These are phyloP conservation scores for Agrotis ipsilon DNA, from an alignment of 2,888 invertebrate species.

Conservation along the genomic window DNA sequence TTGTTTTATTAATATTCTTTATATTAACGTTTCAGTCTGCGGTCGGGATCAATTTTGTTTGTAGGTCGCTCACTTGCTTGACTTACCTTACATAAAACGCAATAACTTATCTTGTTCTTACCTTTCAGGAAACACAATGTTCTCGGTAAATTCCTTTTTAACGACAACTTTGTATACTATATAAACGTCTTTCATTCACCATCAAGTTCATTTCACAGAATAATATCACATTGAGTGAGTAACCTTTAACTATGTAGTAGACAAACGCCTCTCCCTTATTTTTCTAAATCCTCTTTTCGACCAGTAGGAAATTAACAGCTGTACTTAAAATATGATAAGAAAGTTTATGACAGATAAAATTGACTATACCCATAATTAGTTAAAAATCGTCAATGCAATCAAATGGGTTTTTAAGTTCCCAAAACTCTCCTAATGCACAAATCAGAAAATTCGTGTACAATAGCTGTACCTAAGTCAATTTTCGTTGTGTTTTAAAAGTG, in stretches of 20 bases:
- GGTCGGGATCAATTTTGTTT: conserved; percentile 20
- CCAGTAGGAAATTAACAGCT: no score
- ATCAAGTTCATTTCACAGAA: not conserved
- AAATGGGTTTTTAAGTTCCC: not conserved
- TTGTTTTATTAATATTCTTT: conserved; percentile 16
- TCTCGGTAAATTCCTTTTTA: not conserved
- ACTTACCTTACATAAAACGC: conserved; percentile 25
- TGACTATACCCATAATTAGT: no score
- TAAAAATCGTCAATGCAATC: not conserved
- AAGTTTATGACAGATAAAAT: no score
- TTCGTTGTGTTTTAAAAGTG: not conserved
- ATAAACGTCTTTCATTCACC: no score
- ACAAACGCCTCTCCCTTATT: no score
- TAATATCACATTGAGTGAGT: no score
- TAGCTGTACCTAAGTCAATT: not conserved
- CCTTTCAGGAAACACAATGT: not conserved
- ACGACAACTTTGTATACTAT: no score
- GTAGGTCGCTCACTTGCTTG: conserved; percentile 7
- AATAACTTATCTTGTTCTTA: conserved; percentile 10
- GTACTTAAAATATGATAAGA: no score
- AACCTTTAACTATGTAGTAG: no score
- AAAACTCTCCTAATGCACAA: not conserved
- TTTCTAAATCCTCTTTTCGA: no score
- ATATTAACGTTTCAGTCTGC: conserved; percentile 9
- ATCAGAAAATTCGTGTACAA: not conserved